These are phyloP conservation scores for Pseudoatta argentina DNA, from an alignment of 1,140 invertebrate genomes.

Conservation along the genomic window DNA sequence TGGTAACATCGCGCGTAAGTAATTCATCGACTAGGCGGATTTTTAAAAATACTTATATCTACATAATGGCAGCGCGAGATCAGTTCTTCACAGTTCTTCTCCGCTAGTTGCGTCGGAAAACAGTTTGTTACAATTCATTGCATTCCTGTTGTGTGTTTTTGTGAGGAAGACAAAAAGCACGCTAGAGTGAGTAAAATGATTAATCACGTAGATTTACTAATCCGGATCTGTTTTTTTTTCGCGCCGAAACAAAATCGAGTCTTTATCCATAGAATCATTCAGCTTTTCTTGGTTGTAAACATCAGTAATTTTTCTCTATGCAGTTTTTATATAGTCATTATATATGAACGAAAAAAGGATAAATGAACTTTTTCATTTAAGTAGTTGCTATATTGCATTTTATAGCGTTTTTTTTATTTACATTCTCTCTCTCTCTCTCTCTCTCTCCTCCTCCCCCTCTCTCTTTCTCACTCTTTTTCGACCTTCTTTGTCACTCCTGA, in stretches of 20 bases:
- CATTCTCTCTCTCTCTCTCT: neutral
- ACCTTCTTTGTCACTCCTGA: neutral
- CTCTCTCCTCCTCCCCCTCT: neutral
- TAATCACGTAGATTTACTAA: neutral
- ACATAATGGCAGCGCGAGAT: slow-evolving; percentile 39
- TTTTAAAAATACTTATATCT: slow-evolving; percentile 41
- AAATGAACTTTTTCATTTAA: neutral
- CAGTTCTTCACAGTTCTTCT: slow-evolving; percentile 35
- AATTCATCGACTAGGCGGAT: slow-evolving; percentile 30
- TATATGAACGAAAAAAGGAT: neutral
- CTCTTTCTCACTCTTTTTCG: neutral
- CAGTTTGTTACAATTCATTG: neutral
- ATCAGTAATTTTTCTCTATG: neutral
- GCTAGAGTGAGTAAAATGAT: slow-evolving; percentile 31
- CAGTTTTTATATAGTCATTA: neutral
- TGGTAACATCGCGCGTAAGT: slow-evolving; percentile 21
- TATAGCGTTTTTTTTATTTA: neutral
- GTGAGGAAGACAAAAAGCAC: neutral
- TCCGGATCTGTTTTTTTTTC: neutral
- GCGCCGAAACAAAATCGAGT: neutral
- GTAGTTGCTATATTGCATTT: neutral
- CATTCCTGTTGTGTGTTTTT: neutral
- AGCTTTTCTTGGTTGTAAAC: neutral
- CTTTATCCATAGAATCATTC: neutral
- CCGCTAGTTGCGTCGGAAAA: slow-evolving; percentile 29